Base-by-base conservation (phyloP, 2,888 invertebrate species). In the Mesochorus sp. region DNA sequence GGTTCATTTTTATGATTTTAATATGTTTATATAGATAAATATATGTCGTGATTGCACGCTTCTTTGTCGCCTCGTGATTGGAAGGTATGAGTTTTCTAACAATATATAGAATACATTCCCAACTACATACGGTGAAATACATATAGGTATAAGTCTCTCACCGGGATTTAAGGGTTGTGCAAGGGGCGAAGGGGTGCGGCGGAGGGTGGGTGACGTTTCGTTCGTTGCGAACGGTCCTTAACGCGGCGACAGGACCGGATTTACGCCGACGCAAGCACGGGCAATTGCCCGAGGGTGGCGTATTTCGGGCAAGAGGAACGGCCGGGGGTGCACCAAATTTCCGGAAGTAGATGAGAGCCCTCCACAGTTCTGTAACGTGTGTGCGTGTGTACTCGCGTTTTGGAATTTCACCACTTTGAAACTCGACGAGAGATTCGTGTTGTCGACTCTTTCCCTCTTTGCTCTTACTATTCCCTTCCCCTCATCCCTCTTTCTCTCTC, bases 211-310 rank as follows among this genome's bases (percentile, higher is more conserved):
- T 67, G 76, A 72, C 67, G 55, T 66, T 77, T 67, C 49, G 67
- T 21, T 51, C 39, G 62, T 37, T 34, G 51, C 61, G 39, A 49
- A 53, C 42, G 61, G 72, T 67, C 66, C 67, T 77, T 72, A 77
- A 61, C 47, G 67, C 61, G 72, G 47, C 61, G 72, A 77, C 76
- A 77, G 67, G 61, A 67, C 67, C 76, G 72, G 76, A 77, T 77
- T 77, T 77, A 77, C 76, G 72, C 76, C 76, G 76, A 77, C 76
- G 72, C 72, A 67, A 77, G 72, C 72, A 77, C 72, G 44, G 76
- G 67, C 66, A 77, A 77, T 77, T 72, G 76, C 76, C 76, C 34
- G 62, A 72, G 76, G 76, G 66, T 72, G 53, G 67, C 66, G 76
- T 67, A 77, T 67, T 57, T 72, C 72, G 51, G 26, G 53, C 59